These are phyloP conservation scores for Brachyhypopomus gauderio DNA, from an alignment of 2,113 vertebrate species.

Conservation along the genomic window DNA sequence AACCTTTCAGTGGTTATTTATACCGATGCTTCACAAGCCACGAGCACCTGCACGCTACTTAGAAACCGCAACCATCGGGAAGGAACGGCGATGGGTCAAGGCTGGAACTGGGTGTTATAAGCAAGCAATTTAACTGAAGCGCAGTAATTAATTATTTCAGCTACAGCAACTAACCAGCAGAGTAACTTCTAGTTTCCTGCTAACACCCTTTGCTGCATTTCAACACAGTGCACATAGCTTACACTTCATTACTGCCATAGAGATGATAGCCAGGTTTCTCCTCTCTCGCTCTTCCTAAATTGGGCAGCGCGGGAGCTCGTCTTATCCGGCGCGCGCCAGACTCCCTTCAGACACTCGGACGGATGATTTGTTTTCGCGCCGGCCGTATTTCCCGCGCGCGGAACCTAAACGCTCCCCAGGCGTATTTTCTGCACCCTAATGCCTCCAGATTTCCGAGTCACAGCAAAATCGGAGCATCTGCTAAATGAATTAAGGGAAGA, in stretches of 20 bases:
- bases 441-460: slow-evolving; percentile 48
- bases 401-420: slow-evolving; percentile 37
- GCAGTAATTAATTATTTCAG: neutral
- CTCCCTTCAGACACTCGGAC: slow-evolving; percentile 39
- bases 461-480: slow-evolving; percentile 43
- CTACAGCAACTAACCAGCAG: slow-evolving; percentile 3
- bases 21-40: neutral
- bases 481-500: slow-evolving; percentile 50
- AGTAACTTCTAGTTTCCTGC: neutral
- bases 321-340: slow-evolving; percentile 38
- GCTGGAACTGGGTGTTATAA: neutral
- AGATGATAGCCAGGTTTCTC: slow-evolving; percentile 29
- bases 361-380: slow-evolving; percentile 51
- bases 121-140: neutral
- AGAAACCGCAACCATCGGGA: neutral
- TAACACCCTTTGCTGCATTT: neutral
- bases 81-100: neutral
- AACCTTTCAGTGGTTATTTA: neutral
- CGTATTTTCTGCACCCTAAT: slow-evolving; percentile 42
- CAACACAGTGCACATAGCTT: neutral
- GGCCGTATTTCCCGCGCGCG: slow-evolving; percentile 42
- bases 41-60: neutral
- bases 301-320: slow-evolving; percentile 25
- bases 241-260: slow-evolving; percentile 32
- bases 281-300: slow-evolving; percentile 29